Evolutionary conservation across 2,113 vertebrate species (phyloP).

Genomic region (Sebastes fasciatus): DNA sequence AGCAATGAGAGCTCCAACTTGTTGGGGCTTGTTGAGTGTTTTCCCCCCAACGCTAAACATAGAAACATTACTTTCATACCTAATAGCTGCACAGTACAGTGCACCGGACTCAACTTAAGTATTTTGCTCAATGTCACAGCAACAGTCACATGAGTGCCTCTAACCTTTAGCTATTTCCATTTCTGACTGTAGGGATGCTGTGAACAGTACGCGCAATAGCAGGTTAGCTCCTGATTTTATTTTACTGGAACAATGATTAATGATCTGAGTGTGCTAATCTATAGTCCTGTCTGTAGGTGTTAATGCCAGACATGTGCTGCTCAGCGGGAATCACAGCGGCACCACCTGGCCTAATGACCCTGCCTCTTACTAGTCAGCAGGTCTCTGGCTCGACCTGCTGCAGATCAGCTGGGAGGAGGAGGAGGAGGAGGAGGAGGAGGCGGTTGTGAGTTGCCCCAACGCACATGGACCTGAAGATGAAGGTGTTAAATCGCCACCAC

Average conservation of each 20-base stretch:
- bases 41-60: neutral
- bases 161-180: neutral
- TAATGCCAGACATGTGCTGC: constrained; percentile 82
- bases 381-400: constrained; percentile 76
- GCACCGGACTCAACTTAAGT: neutral
- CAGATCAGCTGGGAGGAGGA: constrained; percentile 59
- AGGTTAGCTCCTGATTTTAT: neutral
- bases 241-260: constrained; percentile 54
- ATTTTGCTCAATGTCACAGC: neutral
- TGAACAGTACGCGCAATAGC: neutral
- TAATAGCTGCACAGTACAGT: neutral
- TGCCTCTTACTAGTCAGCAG: constrained; percentile 79
- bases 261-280: constrained; percentile 44
- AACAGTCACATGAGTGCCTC: neutral
- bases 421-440: neutral
- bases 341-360: constrained; percentile 80
- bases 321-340: constrained; percentile 71
- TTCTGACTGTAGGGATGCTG: neutral
- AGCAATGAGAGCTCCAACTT: neutral
- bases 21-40: neutral
- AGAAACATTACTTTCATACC: neutral
- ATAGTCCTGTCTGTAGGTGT: constrained; percentile 62
- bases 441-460: constrained; percentile 17
- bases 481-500: constrained; percentile 19
- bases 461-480: constrained; percentile 6